A percentile compares a stretch with the other conserved stretches of the same genome.
phyloP scores from a whole-genome alignment of 2,888 invertebrate genomes.

The Calameuta pallipes region DNA sequence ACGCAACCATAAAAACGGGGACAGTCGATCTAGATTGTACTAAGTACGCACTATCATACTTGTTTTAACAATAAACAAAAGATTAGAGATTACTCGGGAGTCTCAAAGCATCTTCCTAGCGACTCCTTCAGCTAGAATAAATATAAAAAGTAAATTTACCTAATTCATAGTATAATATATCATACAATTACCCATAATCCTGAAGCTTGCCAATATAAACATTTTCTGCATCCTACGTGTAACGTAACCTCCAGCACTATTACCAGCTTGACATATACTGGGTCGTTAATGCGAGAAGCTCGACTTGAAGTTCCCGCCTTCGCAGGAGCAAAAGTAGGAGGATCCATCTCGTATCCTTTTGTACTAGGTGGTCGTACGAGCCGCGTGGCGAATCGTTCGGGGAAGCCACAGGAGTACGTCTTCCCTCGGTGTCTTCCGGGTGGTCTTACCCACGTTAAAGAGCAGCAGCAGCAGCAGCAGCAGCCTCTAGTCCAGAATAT shows the following conservation, averaged over 20 bases:
- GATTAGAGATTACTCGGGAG: not conserved
- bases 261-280: not conserved
- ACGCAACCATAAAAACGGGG: not conserved
- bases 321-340: constrained; percentile 1
- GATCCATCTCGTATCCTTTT: not conserved
- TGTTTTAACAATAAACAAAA: not conserved
- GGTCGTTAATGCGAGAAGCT: not conserved
- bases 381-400: not conserved
- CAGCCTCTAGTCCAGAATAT: not conserved
- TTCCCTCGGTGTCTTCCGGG: not conserved
- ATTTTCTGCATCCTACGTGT: not conserved
- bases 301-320: constrained; percentile 28
- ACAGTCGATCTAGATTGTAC: not conserved
- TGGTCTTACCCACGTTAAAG: not conserved
- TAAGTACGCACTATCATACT: not conserved
- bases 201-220: not conserved
- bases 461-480: not conserved
- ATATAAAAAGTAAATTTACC: not conserved
- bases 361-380: not conserved
- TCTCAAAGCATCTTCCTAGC: not conserved
- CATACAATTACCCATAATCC: not conserved
- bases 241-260: not conserved
- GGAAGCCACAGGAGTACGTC: not conserved
- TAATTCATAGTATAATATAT: not conserved
- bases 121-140: not conserved